Conservation (phyloP, 2,888 invertebrate genomes). For the Onthophagus sagittarius region DNA sequence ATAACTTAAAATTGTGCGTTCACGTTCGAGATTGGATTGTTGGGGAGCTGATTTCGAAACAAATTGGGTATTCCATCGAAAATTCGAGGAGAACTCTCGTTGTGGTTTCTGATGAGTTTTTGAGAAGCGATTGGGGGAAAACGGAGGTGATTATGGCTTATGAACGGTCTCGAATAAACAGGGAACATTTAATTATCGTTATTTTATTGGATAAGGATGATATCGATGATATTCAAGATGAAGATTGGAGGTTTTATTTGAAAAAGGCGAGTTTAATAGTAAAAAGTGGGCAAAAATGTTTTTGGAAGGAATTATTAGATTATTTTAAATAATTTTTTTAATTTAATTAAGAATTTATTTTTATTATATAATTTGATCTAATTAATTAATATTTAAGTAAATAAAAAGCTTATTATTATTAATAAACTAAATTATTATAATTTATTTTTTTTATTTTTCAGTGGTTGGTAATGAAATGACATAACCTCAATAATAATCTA, state of each 20-base stretch:
- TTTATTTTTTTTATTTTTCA: no score
- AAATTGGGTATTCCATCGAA: conserved; percentile 67
- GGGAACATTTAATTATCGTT: conserved; percentile 65
- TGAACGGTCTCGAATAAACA: conserved; percentile 60
- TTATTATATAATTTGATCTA: no score
- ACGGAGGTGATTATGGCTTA: conserved; percentile 75
- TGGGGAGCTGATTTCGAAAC: conserved; percentile 68
- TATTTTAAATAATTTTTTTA: neutral
- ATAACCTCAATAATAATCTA: no score
- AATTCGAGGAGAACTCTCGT: conserved; percentile 68
- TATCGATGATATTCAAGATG: conserved; percentile 54
- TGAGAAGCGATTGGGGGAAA: conserved; percentile 74
- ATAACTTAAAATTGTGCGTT: conserved; percentile 66
- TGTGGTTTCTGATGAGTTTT: conserved; percentile 66
- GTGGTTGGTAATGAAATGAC: no score
- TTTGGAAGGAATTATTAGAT: neutral
- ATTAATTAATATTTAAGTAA: no score
- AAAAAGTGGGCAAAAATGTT: neutral
- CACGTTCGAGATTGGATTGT: conserved; percentile 72
- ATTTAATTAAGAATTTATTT: no score
- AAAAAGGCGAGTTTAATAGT: neutral
- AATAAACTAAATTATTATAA: no score
- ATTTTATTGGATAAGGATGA: conserved; percentile 69
- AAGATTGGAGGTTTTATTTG: conserved; percentile 63
- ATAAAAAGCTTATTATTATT: no score